Percentiles rank a stretch among this genome's conserved stretches.
Evolutionary conservation across 1,140 invertebrate genomes (phyloP).

Genomic region (Conus betulinus): DNA sequence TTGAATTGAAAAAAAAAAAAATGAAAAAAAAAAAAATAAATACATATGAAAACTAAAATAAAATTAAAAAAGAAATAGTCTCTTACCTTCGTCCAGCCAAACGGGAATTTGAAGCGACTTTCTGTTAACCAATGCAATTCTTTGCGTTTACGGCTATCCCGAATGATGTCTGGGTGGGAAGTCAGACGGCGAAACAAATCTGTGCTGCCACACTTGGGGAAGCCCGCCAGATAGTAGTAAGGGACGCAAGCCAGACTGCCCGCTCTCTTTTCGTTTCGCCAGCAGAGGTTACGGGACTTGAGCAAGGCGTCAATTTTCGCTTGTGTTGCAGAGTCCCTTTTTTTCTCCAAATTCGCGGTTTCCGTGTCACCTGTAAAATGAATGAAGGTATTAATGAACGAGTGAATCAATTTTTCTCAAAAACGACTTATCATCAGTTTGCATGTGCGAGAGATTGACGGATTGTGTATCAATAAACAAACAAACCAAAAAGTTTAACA

Average conservation of each 20-base stretch:
- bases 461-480: too few species aligned
- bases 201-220: constrained; percentile 69
- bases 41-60: too few species aligned
- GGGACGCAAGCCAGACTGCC: constrained; percentile 62
- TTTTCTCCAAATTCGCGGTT: not conserved
- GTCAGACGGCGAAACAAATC: constrained; percentile 65
- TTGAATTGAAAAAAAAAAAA: not conserved
- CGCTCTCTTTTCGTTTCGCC: not conserved
- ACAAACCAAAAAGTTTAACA: too few species aligned
- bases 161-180: constrained; percentile 58
- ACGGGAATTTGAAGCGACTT: not conserved
- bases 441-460: too few species aligned
- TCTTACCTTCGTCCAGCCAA: not conserved
- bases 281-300: constrained; percentile 28
- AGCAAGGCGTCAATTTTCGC: not conserved
- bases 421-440: too few species aligned
- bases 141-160: constrained; percentile 52
- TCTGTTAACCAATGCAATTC: constrained; percentile 60
- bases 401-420: too few species aligned
- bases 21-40: not conserved
- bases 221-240: constrained; percentile 68
- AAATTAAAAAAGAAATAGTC: not conserved
- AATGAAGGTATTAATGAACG: not conserved
- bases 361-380: not conserved
- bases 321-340: not conserved